These are phyloP conservation scores for Laticauda laticaudata DNA, from an alignment of 2,113 vertebrate species.

Conservation along the genomic window DNA sequence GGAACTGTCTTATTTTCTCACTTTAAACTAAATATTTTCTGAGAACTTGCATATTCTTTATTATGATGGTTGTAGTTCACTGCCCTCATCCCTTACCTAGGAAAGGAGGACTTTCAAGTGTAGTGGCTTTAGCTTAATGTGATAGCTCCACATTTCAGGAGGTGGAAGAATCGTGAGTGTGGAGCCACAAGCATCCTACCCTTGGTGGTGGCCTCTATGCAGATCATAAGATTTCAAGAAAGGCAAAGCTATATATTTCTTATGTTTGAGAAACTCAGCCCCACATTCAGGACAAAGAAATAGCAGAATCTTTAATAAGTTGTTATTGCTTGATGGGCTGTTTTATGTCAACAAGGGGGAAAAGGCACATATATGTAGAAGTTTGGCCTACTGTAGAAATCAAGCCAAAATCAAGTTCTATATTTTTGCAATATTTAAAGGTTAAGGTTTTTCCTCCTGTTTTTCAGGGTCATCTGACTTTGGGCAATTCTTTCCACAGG, in stretches of 20 bases:
- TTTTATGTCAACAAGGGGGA: background rate
- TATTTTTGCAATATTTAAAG: background rate
- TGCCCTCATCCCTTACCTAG: background rate
- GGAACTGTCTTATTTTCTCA: background rate
- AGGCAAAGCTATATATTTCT: background rate
- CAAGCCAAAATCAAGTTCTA: background rate
- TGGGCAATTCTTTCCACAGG: background rate
- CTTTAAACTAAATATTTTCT: background rate
- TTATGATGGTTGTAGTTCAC: background rate
- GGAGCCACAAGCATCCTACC: background rate
- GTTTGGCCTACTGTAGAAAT: background rate
- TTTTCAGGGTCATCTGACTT: background rate
- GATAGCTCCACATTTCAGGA: background rate
- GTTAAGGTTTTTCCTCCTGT: background rate
- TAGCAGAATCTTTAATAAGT: background rate
- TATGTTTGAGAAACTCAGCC: background rate
- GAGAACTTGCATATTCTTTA: background rate
- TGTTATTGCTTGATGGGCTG: background rate
- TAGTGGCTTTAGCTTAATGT: background rate
- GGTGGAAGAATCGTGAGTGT: background rate
- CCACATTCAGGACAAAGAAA: background rate
- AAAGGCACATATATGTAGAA: background rate
- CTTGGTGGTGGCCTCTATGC: background rate
- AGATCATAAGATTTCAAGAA: background rate
- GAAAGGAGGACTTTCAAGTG: background rate